Evolutionary conservation across 2,797 vertebrate species (phyloP).

Genomic region (Adelosebastes latens): DNA sequence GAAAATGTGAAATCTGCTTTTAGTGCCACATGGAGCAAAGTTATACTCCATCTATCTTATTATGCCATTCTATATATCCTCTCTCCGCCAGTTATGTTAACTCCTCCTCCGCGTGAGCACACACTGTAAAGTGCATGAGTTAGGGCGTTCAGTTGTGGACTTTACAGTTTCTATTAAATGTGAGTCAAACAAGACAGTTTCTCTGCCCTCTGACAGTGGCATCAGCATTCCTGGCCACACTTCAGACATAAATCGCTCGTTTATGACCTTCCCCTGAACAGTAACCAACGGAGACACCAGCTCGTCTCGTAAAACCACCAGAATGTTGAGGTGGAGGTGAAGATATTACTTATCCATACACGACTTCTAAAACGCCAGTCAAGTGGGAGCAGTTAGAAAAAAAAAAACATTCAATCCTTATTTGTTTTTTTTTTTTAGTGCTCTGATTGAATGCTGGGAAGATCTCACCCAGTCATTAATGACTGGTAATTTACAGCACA

Average conservation of each 20-base stretch:
- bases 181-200: slow-evolving; percentile 51
- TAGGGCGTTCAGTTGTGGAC: slow-evolving; percentile 40
- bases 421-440: slow-evolving; percentile 37
- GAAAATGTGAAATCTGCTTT: slow-evolving; percentile 37
- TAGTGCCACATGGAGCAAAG: slow-evolving; percentile 34
- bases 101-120: slow-evolving; percentile 34
- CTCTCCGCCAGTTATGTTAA: slow-evolving; percentile 39
- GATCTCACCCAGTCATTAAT: slow-evolving; percentile 50
- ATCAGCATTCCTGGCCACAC: slow-evolving; percentile 68
- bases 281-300: slow-evolving; percentile 74
- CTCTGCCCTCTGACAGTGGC: slow-evolving; percentile 53
- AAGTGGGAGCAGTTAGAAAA: slow-evolving; percentile 51
- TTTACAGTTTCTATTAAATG: slow-evolving; percentile 66
- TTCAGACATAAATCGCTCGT: slow-evolving; percentile 71
- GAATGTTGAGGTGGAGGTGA: slow-evolving; percentile 59
- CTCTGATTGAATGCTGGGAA: slow-evolving; percentile 37
- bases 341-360: slow-evolving; percentile 56
- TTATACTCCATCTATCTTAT: slow-evolving; percentile 30
- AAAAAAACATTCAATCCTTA: slow-evolving; percentile 26
- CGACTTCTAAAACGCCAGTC: slow-evolving; percentile 50
- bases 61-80: slow-evolving; percentile 26
- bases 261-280: slow-evolving; percentile 72
- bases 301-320: slow-evolving; percentile 65
- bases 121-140: slow-evolving; percentile 45
- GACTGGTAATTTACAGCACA: slow-evolving; percentile 41